These are phyloP conservation scores for Machimus atricapillus DNA, from an alignment of 2,888 invertebrate genomes.

Conservation along the genomic window DNA sequence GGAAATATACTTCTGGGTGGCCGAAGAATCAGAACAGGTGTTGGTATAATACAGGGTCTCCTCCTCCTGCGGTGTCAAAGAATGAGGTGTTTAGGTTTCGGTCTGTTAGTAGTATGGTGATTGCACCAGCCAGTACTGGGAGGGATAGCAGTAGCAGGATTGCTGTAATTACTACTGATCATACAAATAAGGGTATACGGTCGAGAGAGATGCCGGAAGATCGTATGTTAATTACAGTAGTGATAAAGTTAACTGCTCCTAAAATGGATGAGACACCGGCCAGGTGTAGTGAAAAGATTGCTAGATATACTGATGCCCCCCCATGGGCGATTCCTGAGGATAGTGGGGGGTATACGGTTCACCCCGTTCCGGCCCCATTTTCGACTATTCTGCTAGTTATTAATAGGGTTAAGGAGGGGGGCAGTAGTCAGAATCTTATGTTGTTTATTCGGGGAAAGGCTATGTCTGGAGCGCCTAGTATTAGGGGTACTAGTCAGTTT, in stretches of 20 bases:
- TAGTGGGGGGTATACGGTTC: slow-evolving; percentile 79
- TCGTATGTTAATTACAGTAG: slow-evolving; percentile 77
- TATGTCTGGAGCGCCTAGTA: slow-evolving; percentile 81
- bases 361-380: slow-evolving; percentile 78
- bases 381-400: slow-evolving; percentile 71
- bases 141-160: slow-evolving; percentile 72
- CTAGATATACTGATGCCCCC: slow-evolving; percentile 75
- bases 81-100: slow-evolving; percentile 74
- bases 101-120: slow-evolving; percentile 80
- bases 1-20: slow-evolving; percentile 86
- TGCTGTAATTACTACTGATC: slow-evolving; percentile 74
- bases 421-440: slow-evolving; percentile 83
- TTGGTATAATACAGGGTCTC: slow-evolving; percentile 82
- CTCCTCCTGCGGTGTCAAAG: slow-evolving; percentile 81
- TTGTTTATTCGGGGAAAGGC: slow-evolving; percentile 85
- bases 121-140: slow-evolving; percentile 80
- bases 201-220: slow-evolving; percentile 68
- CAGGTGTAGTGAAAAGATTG: slow-evolving; percentile 79
- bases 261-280: slow-evolving; percentile 77
- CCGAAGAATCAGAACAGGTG: slow-evolving; percentile 90
- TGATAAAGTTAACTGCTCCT: slow-evolving; percentile 82
- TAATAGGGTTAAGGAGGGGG: slow-evolving; percentile 72
- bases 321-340: slow-evolving; percentile 70
- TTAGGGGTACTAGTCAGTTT: slow-evolving; percentile 80
- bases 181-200: slow-evolving; percentile 75